Conservation (phyloP, 2,113 vertebrate genomes). For the Hippoglossus stenolepis region DNA sequence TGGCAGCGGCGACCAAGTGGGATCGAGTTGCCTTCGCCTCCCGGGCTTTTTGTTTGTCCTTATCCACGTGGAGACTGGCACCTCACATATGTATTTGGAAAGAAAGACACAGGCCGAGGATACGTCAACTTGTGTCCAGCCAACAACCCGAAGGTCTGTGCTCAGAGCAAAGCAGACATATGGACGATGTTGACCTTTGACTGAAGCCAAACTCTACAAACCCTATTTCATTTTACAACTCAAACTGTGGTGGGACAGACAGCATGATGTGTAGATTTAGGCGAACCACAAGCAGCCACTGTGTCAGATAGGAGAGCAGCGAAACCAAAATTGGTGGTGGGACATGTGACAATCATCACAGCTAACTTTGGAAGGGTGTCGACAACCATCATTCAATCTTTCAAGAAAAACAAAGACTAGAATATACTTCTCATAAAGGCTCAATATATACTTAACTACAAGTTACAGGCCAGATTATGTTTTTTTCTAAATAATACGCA, state of each 20-base stretch:
- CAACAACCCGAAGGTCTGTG: not conserved
- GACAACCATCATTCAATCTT: not conserved
- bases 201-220: not conserved
- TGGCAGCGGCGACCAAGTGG: slow-evolving; percentile 31
- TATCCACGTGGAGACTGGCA: slow-evolving; percentile 63
- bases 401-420: not conserved
- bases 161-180: not conserved
- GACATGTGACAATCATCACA: not conserved
- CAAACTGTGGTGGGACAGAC: too few species aligned
- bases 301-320: not conserved
- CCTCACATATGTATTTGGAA: slow-evolving; percentile 13
- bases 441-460: not conserved
- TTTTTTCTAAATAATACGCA: too few species aligned
- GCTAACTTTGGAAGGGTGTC: not conserved
- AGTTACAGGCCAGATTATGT: not conserved
- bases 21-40: slow-evolving; percentile 50
- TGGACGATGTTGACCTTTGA: not conserved
- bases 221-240: not conserved
- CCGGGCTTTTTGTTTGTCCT: slow-evolving; percentile 23
- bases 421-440: too few species aligned
- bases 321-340: not conserved
- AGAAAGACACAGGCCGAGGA: not conserved
- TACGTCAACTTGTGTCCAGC: not conserved
- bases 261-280: not conserved
- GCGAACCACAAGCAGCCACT: not conserved